Percentiles rank a stretch among this genome's conserved stretches.
Evolutionary conservation across 2,113 vertebrate species (phyloP).

Genomic region (Pseudolaguvia tuberculata): DNA sequence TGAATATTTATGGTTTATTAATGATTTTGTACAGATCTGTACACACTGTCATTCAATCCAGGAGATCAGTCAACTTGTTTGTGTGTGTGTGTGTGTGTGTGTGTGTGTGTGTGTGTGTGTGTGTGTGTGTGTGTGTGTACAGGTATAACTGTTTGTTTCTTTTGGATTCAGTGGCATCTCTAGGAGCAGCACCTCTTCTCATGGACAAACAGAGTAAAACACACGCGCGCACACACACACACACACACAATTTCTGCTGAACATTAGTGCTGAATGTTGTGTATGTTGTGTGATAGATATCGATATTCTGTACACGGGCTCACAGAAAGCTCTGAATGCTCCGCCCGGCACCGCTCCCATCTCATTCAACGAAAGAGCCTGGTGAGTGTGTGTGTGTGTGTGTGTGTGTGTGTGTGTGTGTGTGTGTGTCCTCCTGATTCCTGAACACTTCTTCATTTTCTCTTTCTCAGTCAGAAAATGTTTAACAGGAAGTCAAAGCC

Average conservation of each 20-base stretch:
- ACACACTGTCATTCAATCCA: neutral
- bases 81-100: too few relatives aligned
- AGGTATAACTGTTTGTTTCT: constrained; percentile 88
- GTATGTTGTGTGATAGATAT: constrained; percentile 69
- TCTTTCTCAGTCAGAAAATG: constrained; percentile 77
- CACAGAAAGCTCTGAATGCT: constrained; percentile 87
- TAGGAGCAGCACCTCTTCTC: constrained; percentile 84
- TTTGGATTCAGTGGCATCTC: constrained; percentile 87
- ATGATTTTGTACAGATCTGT: too few relatives aligned
- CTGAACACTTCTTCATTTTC: neutral
- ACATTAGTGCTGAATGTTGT: neutral
- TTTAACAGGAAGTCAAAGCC: constrained; percentile 82
- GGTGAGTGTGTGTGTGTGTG: constrained; percentile 65
- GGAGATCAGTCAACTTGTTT: neutral
- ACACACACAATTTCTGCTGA: too few relatives aligned
- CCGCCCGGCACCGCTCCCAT: constrained; percentile 86
- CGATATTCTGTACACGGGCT: constrained; percentile 84
- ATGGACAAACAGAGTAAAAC: constrained; percentile 92
- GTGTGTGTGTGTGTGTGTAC: constrained; percentile 9
- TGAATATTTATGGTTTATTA: too few relatives aligned
- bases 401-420: neutral
- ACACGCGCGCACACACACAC: too few relatives aligned
- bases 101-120: too few relatives aligned
- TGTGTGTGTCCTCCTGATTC: neutral
- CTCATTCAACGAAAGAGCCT: constrained; percentile 88